phyloP scores from a whole-genome alignment of 2,888 invertebrate genomes.

The Euclidia mi region DNA sequence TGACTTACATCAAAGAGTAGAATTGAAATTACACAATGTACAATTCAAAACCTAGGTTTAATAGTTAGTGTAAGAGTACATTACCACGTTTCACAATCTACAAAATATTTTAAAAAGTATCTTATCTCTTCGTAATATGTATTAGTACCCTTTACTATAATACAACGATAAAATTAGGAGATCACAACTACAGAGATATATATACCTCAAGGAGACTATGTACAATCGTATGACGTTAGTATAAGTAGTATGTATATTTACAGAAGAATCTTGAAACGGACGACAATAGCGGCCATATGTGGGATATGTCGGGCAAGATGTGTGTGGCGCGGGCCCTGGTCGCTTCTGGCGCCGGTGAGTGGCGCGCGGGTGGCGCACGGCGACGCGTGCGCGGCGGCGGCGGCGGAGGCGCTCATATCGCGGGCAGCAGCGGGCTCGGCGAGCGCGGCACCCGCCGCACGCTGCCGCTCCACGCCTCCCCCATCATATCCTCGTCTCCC shows the following conservation, averaged over 20 bases:
- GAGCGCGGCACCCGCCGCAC: conserved; percentile 81
- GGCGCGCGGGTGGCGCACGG: conserved; percentile 32
- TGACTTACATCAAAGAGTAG: conserved; percentile 51
- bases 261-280: conserved; percentile 56
- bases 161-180: conserved; percentile 42
- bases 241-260: conserved; percentile 52
- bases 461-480: conserved; percentile 88
- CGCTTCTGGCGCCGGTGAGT: conserved; percentile 26
- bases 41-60: conserved; percentile 27
- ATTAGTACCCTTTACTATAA: conserved; percentile 47
- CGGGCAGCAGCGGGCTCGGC: conserved; percentile 85
- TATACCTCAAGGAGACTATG: conserved; percentile 39
- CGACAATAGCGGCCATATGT: conserved; percentile 59
- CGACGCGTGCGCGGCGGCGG: conserved; percentile 39
- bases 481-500: conserved; percentile 92
- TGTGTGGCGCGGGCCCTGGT: conserved; percentile 29
- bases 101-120: conserved; percentile 33
- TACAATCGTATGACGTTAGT: conserved; percentile 33
- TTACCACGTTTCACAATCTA: conserved; percentile 42
- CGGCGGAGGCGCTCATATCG: conserved; percentile 69
- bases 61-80: conserved; percentile 18
- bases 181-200: conserved; percentile 51
- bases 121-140: conserved; percentile 36
- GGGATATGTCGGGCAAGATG: conserved; percentile 65
- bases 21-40: conserved; percentile 53